Base-by-base conservation (phyloP, 2,113 vertebrate genomes). In the Grus americana region DNA sequence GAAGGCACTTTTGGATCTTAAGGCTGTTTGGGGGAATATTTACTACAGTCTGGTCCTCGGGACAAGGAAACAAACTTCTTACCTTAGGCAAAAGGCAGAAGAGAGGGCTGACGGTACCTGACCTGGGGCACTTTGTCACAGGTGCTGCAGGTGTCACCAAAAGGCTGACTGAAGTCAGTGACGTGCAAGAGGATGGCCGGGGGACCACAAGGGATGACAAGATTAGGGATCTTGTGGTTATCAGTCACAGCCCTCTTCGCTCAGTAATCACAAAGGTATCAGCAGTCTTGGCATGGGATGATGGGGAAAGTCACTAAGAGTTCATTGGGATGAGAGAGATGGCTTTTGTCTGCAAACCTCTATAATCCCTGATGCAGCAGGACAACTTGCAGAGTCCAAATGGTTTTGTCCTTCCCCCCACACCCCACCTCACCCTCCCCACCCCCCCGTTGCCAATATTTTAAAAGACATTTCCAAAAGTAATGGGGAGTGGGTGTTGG, bases 51-150 rank as follows among this genome's bases (percentile, higher is more conserved):
- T 92, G 6, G 73, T 95, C 52, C 87, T 92, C 4, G 5, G 79
- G 93, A 97, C 55, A 94, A 95, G 82, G 54, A 86, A 97, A 91
- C 54, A 81, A 92, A 96, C 81, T 88, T 94, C 73, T 95, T 96
- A 95, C 91, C 95, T 95, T 87, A 97, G 93, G 95, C 93, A 78
- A 92, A 89, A 89, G 85, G 61, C 21, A 92, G 89, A 95, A 90
- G 66, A 95, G 85, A 91, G 40, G 36, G 11, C 40, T 15, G 20
- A 63, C 2, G 0, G 73, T 46, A 70, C 52, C 82, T 93, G 92
- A 91, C 94, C 95, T 58, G 86, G 92, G 91, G 93, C 91, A 18
- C 50, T 93, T 95, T 88, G 76, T 92, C 87, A 78, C 92, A 81
- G 82, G n/a, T 86, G 65, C 50, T 74, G 92, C 68, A 96, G 66